These are phyloP conservation scores for Ligdia adustata DNA, from an alignment of 2,888 invertebrate species.

Conservation along the genomic window DNA sequence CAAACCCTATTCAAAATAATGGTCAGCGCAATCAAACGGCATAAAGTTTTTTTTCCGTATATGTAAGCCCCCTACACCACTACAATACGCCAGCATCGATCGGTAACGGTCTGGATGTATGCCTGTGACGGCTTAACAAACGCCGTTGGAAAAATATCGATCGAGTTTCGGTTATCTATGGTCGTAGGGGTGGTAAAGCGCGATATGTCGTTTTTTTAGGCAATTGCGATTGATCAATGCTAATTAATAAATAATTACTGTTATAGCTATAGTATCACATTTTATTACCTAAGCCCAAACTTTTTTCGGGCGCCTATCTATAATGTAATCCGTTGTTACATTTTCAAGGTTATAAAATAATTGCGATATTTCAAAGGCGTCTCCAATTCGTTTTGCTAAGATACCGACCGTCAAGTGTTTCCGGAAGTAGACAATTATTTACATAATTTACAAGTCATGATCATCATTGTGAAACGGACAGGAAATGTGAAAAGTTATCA, in stretches of 20 bases:
- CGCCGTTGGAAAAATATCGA: constrained; percentile 7
- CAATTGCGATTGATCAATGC: too few species aligned
- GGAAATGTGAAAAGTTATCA: constrained; percentile 1
- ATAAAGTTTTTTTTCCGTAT: too few species aligned
- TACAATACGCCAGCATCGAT: constrained; percentile 3
- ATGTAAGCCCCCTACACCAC: neutral
- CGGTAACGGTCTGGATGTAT: constrained; percentile 11
- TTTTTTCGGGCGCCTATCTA: too few species aligned
- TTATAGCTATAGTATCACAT: too few species aligned
- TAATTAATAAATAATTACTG: too few species aligned
- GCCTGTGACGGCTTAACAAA: neutral
- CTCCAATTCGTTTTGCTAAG: too few species aligned
- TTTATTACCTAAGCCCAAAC: too few species aligned
- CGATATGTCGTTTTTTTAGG: too few species aligned
- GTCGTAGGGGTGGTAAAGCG: neutral
- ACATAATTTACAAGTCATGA: constrained; percentile 4
- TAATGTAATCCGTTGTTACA: too few species aligned
- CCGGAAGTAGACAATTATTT: constrained; percentile 4
- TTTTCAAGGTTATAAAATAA: too few species aligned
- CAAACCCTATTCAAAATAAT: constrained; percentile 18
- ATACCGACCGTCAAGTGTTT: neutral
- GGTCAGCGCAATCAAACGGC: constrained; percentile 10
- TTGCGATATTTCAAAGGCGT: too few species aligned
- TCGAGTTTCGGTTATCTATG: neutral
- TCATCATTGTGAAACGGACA: constrained; percentile 2